phyloP scores from a whole-genome alignment of 2,113 vertebrate genomes.

The Neotragus moschatus region DNA sequence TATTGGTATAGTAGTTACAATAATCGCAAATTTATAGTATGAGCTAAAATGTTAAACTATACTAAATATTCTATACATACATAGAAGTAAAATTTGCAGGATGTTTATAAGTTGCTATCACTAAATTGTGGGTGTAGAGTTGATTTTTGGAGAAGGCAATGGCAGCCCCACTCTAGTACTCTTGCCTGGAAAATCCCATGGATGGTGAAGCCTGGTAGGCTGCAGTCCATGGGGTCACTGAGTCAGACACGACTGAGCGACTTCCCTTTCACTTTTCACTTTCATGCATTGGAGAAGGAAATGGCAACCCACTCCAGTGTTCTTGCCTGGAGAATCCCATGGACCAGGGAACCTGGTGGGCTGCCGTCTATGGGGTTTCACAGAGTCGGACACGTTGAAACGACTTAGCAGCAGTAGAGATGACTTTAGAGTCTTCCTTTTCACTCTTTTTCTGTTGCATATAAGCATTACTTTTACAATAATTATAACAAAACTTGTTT shows the following conservation, averaged over 20 bases:
- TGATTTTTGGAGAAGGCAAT: not conserved
- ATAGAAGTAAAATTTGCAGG: not conserved
- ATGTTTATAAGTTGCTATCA: not conserved
- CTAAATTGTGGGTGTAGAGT: not conserved
- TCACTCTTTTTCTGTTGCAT: not conserved
- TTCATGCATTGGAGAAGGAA: not conserved
- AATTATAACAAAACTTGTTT: not conserved
- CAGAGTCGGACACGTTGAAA: not conserved
- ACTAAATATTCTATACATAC: not conserved
- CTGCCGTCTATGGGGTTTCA: accelerated
- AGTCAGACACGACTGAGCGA: not conserved
- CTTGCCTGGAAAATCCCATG: not conserved
- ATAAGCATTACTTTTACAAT: not conserved
- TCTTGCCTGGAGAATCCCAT: not conserved
- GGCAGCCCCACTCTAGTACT: not conserved
- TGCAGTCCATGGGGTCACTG: not conserved
- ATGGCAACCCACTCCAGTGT: not conserved
- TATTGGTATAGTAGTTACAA: not conserved
- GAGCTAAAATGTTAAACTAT: not conserved
- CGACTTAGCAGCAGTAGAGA: not conserved
- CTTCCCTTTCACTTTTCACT: not conserved
- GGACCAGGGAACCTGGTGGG: not conserved
- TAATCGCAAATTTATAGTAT: not conserved
- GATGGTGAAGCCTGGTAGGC: not conserved
- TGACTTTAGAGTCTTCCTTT: not conserved